Conservation (phyloP, 2,113 vertebrate genomes). For the Actenoides lindsayi region DNA sequence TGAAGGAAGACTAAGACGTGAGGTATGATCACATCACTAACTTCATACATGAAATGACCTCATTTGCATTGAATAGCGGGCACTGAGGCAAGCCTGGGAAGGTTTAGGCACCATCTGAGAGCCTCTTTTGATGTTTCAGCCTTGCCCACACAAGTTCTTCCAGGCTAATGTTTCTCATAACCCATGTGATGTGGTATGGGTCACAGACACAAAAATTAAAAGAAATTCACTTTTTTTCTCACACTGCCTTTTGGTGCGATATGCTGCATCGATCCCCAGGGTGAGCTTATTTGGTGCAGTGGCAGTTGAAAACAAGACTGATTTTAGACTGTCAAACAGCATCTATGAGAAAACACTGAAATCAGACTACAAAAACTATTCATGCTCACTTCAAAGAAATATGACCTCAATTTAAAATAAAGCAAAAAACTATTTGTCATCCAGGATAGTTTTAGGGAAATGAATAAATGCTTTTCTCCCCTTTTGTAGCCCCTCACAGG, state of each 20-base stretch:
- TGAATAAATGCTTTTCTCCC: background rate
- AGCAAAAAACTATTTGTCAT: background rate
- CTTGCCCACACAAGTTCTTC: background rate
- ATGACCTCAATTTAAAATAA: background rate
- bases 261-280: background rate
- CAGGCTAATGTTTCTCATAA: background rate
- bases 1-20: background rate
- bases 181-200: background rate
- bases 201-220: background rate
- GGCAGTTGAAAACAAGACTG: background rate
- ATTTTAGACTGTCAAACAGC: background rate
- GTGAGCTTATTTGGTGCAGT: background rate
- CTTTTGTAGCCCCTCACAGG: background rate
- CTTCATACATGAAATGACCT: background rate
- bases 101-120: background rate
- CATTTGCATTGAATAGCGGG: conserved; percentile 19
- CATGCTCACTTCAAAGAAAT: background rate
- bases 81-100: background rate
- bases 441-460: background rate
- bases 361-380: background rate
- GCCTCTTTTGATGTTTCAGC: background rate
- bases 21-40: background rate
- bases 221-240: background rate
- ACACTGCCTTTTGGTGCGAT: background rate
- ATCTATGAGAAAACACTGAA: background rate